Evolutionary conservation across 1,140 invertebrate species (phyloP), one percentile per base, ranked within the genome.

Genomic region (Bombus polaris): DNA sequence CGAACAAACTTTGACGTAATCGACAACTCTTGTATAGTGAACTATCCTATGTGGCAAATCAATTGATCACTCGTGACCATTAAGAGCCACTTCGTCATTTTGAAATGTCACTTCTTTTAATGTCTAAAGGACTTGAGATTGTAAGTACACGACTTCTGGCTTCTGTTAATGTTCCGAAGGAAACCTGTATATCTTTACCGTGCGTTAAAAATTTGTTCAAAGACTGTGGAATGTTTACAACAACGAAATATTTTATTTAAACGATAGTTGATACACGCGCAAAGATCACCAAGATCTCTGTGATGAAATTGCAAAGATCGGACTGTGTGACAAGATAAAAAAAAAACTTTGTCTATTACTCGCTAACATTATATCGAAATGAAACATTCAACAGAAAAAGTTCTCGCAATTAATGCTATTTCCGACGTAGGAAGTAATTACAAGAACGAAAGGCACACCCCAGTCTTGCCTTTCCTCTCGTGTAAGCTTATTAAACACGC

Each of bases 361-460:
- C 6, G 18, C 18, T 12, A 12, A 37, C 39, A 47, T 73, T 47
- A 74, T 62, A 35, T 44, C 22, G 44, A 8, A 65, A 37, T 82
- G 22, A 75, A 65, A 75, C 25, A 66, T 75, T 66, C 62, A n/a
- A n/a, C 5, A 57, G 32, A 47, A 37, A 66, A 65, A n/a, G 39
- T 25, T 47, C 9, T 32, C 25, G 39, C 25, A 73, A 75, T 82
- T 82, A 82, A 74, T 82, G 57, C 57, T 37, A 13, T n/a, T 82
- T 9, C 71, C 25, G 5, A 15, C 25, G 5, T 25, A 13, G 42
- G 9, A 82, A 39, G 71, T 82, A 82, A 75, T 82, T 75, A 82
- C 22, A 25, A 22, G 44, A 37, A 42, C 25, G 70, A 71, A 57
- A 68, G 39, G 32, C 53, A 8, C 8, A 1, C 44, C 47, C 3